A percentile compares a stretch with the other conserved stretches of the same genome.
Conservation (phyloP, 2,113 vertebrate genomes). For the Chiloscyllium plagiosum region DNA sequence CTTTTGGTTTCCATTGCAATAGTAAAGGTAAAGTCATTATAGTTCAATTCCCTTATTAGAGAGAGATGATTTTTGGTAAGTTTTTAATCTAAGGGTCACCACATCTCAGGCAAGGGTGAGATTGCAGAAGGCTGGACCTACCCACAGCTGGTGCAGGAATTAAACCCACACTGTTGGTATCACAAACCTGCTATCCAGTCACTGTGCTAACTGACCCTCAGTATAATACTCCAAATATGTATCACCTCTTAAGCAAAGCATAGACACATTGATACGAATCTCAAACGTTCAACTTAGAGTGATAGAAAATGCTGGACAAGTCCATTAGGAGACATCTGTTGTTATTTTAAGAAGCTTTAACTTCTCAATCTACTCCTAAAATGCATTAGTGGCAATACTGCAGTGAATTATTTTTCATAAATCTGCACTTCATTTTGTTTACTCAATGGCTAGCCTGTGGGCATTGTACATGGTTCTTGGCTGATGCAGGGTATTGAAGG, state of each 20-base stretch:
- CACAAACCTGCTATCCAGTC: background rate
- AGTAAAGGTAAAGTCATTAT: no score
- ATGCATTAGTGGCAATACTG: background rate
- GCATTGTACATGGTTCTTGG: background rate
- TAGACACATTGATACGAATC: background rate
- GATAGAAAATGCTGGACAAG: background rate
- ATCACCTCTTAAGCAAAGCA: background rate
- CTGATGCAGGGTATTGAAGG: background rate
- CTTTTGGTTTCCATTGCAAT: no score
- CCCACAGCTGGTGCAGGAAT: no score
- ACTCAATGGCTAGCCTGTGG: background rate
- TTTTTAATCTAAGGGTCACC: no score
- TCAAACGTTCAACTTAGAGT: background rate
- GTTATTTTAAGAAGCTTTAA: background rate
- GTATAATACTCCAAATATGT: background rate
- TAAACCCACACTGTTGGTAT: no score
- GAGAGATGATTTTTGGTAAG: no score
- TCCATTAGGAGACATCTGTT: background rate
- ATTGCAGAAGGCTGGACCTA: no score
- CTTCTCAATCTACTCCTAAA: background rate
- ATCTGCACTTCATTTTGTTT: conserved; percentile 14
- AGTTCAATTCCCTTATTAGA: no score
- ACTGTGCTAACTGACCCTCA: no score
- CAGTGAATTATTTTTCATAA: background rate
- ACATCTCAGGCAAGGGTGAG: no score